Base-by-base conservation (phyloP, 2,797 vertebrate genomes). In the Cygnus olor region DNA sequence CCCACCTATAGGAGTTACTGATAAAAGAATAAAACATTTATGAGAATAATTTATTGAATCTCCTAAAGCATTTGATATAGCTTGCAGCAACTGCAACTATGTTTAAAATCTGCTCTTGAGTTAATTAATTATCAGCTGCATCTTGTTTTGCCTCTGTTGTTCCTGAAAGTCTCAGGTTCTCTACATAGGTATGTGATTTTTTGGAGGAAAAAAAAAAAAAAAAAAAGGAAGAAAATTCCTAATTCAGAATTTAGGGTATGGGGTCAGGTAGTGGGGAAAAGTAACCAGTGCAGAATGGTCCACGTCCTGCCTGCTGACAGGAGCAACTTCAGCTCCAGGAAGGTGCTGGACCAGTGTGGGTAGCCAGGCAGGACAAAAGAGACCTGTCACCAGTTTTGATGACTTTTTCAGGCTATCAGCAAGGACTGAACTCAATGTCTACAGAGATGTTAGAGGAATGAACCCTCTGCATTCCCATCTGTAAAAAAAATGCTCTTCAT, bases 21-120 rank as follows among this genome's bases (percentile, higher is more conserved):
- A 85, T 74, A 90, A 95, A 95, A 95, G 95, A 95, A 95, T 78
- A 85, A 85, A 96, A 95, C 69, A 54, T 89, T 85, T 56, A 49
- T 89, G 96, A 94, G 90, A 96, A 93, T 80, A 90, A 93, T 95
- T 85, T 72, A 69, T 19, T 85, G 71, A 77, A 14, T 93, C 72
- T 95, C 90, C 94, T 96, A 90, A 95, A 96, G 93, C 81, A 0
- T 85, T 92, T 80, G 74, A 90, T 90, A 93, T 42, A 95, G 36
- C 88, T 78, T 36, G 2, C 90, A 87, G 86, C 61, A 80, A 80
- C 64, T 90, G 94, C 83, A 90, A 8, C 88, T 96, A 92, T 28
- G 81, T 56, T 92, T 78, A 89, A 94, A 94, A 80, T 69, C 79
- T 80, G 74, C 80, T 65, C 53, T 60, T 56, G 54, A 51, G 63